Evolutionary conservation across 2,797 vertebrate species (phyloP), one percentile per base, ranked within the genome.

Genomic region (Cyclopterus lumpus): DNA sequence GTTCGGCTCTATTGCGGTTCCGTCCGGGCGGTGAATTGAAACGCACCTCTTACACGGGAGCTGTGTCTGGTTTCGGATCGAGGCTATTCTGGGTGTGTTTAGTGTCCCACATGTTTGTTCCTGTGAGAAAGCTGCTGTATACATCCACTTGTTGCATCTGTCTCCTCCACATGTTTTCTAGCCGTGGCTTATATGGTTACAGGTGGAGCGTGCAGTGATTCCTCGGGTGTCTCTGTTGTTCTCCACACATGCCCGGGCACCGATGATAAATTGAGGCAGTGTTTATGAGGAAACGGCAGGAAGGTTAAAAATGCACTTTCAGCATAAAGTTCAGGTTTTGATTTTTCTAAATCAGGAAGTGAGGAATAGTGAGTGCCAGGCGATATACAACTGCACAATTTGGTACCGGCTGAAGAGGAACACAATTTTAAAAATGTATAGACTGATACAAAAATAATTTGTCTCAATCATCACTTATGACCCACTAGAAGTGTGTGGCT

Each of bases 291-390:
- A 55, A 48, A 5, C 3, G 42, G 12, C 18, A 66, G 46, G 69
- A 82, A 77, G 44, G 32, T 55, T 67, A 54, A 71, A 87, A 83
- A 72, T 78, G 79, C 76, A 73, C 58, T 55, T 84, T 87, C 81
- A 89, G 78, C 80, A 81, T 26, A 68, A 77, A 77, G 11, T 69
- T 65, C 30, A 74, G 20, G 1, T 34, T 80, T 73, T 71, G 44
- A 24, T 75, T 75, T 75, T 51, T 36, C 24, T 57, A 71, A 83
- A 83, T 73, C 77, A 70, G 83, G 85, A 89, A 89, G 77, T 82
- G 79, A 71, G 48, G 63, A 79, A 40, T 80, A 57, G 54, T 77
- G 78, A 67, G 30, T 73, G 58, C 69, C 65, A 36, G 16, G 26
- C 32, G 58, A 71, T 46, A 22, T 57, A 38, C 10, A 59, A 53